Evolutionary conservation across 2,113 vertebrate genomes (phyloP).

Genomic region (Alectura lathami): DNA sequence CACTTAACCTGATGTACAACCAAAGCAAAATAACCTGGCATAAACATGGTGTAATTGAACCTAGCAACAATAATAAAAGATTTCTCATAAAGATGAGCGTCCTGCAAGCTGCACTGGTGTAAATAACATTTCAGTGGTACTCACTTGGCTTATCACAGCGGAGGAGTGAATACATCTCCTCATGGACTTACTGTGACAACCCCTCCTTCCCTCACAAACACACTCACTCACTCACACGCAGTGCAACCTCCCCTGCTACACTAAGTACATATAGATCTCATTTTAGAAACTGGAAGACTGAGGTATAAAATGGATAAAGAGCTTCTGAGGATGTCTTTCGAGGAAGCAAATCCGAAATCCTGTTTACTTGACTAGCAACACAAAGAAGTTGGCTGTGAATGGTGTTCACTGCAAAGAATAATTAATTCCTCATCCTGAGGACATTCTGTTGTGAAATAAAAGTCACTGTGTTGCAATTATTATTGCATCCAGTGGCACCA

Average conservation of each 20-base stretch:
- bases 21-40: neutral
- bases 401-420: neutral
- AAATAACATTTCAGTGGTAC: neutral
- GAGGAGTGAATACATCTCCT: neutral
- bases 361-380: neutral
- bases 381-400: neutral
- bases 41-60: neutral
- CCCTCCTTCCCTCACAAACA: neutral
- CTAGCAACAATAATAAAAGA: neutral
- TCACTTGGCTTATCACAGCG: neutral
- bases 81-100: neutral
- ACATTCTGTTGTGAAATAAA: neutral
- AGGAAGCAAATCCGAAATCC: neutral
- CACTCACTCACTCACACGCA: accelerated
- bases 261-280: neutral
- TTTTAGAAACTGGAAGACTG: neutral
- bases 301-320: neutral
- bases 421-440: neutral
- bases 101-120: neutral
- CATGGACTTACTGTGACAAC: neutral
- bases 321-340: neutral
- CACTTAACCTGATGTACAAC: neutral
- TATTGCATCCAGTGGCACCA: neutral
- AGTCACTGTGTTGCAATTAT: neutral
- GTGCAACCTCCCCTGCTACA: neutral